Evolutionary conservation across 1,140 invertebrate genomes (phyloP), one percentile per base, ranked within the genome.

Genomic region (Diabrotica virgifera): DNA sequence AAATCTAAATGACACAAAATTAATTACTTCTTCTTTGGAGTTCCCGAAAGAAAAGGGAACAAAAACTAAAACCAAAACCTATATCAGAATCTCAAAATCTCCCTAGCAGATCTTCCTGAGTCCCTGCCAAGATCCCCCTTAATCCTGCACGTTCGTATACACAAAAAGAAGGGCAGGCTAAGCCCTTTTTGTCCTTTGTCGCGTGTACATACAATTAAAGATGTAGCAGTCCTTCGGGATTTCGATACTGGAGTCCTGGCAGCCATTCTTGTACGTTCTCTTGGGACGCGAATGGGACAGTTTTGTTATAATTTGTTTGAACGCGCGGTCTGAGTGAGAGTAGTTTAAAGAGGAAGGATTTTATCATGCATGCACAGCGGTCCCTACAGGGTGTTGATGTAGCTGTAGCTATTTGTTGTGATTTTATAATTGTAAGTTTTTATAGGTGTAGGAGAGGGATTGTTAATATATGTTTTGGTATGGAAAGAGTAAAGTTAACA

Each of bases 171-270:
- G 35, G 36, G 37, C 50, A 10, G 37, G 24, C 64, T 36, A 59
- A 53, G 62, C 13, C n/a, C 46, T 38, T 36, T 46, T 46, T 46
- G 40, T 46, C 36, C 36, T 38, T 13, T 40, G 53, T 51, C 64
- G 60, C 46, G 13, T 52, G 64, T 65, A 40, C 58, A 40, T 55
- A 55, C 37, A 52, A 63, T 40, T 56, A 62, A 63, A 55, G 12
- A 52, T 55, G 55, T 57, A 57, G n/a, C 55, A 57, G 35, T 12
- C 55, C 55, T 36, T 9, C 9, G 36, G 36, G 55, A 57, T 36
- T 12, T 13, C 14, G 36, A 57, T 57, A 9, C 10, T 36, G 36
- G 12, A 57, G 55, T 57, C n/a, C 36, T 57, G 11, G 36, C 53
- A 36, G 24, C 55, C 40, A 46, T 46, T 46, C 40, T 46, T 46